These are phyloP conservation scores for Ceratotherium simum DNA, from an alignment of 2,113 vertebrate species.

Conservation along the genomic window DNA sequence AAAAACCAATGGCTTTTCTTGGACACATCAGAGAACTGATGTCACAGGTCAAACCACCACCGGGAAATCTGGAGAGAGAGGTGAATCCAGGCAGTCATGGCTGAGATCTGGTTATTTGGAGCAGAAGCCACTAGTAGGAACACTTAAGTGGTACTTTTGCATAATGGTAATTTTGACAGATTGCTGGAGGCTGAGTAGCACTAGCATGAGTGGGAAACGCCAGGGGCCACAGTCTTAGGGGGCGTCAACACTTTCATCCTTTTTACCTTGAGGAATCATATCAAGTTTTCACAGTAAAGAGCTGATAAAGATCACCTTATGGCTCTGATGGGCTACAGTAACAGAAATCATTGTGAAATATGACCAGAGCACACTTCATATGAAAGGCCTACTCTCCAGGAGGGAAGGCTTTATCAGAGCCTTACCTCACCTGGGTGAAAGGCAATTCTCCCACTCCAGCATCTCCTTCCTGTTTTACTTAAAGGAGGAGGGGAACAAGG, in stretches of 20 bases:
- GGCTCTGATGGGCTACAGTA: neutral
- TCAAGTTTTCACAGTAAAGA: neutral
- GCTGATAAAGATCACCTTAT: neutral
- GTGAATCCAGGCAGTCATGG: neutral
- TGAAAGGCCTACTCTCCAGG: neutral
- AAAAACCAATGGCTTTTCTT: neutral
- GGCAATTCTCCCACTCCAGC: neutral
- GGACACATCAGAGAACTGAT: neutral
- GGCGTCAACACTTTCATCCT: neutral
- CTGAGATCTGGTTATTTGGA: neutral
- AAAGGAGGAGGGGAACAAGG: rapidly evolving
- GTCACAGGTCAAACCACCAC: neutral
- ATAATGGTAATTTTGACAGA: too few species aligned
- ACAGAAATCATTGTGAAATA: neutral
- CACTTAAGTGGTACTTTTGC: neutral
- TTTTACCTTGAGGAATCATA: neutral
- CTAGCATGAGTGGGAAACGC: neutral
- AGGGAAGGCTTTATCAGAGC: neutral
- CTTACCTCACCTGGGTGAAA: neutral
- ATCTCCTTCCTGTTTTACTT: neutral
- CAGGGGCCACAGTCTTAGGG: neutral
- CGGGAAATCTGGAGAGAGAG: neutral
- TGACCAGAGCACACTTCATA: neutral
- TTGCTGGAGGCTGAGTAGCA: neutral
- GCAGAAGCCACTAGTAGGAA: neutral